phyloP scores from a whole-genome alignment of 2,888 invertebrate species.

The Melieria picta region DNA sequence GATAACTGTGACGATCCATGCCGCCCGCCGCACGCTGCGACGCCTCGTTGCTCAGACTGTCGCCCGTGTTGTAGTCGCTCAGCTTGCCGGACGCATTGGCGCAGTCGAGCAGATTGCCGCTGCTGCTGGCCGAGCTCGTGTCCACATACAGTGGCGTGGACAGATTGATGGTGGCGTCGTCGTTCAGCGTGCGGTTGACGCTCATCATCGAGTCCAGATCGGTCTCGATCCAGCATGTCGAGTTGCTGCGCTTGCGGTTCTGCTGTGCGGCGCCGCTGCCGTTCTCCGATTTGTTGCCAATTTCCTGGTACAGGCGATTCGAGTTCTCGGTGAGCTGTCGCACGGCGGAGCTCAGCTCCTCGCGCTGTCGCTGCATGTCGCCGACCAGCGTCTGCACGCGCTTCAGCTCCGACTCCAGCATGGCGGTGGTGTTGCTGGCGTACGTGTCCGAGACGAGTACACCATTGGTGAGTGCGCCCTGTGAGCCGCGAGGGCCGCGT shows the following conservation, averaged over 20 bases:
- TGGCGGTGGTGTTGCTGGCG: constrained; percentile 71
- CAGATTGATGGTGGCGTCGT: constrained; percentile 53
- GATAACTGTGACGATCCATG: constrained; percentile 41
- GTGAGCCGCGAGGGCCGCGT: constrained; percentile 67
- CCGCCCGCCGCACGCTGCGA: constrained; percentile 31
- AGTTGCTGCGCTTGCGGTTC: constrained; percentile 71
- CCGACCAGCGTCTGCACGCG: constrained; percentile 86
- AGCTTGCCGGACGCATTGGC: constrained; percentile 53
- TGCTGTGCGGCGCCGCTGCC: constrained; percentile 49
- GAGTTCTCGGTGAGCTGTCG: constrained; percentile 85
- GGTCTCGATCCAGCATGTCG: constrained; percentile 85
- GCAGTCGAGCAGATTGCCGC: constrained; percentile 47
- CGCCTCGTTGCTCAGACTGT: constrained; percentile 41
- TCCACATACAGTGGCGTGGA: constrained; percentile 78
- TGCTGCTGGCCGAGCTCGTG: constrained; percentile 63
- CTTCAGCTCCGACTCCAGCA: constrained; percentile 82
- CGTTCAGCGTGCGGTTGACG: constrained; percentile 74
- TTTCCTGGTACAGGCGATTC: constrained; percentile 74
- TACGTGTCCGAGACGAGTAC: constrained; percentile 67
- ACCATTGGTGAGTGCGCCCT: constrained; percentile 46
- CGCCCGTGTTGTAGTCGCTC: constrained; percentile 54
- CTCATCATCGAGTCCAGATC: constrained; percentile 86
- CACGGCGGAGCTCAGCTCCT: constrained; percentile 87
- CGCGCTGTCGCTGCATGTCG: constrained; percentile 85
- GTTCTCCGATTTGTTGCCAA: constrained; percentile 66